Evolutionary conservation across 2,888 invertebrate genomes (phyloP).

Genomic region (Timema cristinae): DNA sequence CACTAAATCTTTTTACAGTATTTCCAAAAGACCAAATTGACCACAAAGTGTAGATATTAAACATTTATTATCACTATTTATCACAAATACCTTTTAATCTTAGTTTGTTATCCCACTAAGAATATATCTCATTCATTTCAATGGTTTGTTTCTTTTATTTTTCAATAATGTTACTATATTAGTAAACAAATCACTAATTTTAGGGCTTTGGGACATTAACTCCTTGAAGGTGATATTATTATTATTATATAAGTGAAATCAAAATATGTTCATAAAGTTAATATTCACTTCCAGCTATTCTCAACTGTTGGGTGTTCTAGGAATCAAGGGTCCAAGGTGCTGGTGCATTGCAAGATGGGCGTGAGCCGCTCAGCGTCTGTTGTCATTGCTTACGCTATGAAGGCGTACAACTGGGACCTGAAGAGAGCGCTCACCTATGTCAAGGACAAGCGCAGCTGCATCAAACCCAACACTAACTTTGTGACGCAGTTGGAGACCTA

Average conservation of each 20-base stretch:
- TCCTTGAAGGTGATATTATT: background rate
- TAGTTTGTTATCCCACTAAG: no score
- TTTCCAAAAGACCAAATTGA: no score
- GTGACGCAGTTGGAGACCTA: conserved; percentile 92
- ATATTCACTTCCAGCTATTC: no score
- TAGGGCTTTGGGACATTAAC: no score
- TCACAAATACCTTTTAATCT: no score
- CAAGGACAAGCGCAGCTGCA: conserved; percentile 84
- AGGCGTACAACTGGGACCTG: conserved; percentile 92
- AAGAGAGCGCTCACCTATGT: conserved; percentile 85
- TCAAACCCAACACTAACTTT: conserved; percentile 95
- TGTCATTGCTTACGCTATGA: conserved; percentile 98
- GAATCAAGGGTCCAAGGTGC: conserved; percentile 84
- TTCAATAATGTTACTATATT: no score
- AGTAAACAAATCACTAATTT: no score
- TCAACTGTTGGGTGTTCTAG: conserved; percentile 42
- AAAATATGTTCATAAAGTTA: background rate
- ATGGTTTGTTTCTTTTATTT: no score
- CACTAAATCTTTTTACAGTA: no score
- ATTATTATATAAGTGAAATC: background rate
- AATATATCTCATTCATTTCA: no score
- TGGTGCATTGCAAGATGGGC: conserved; percentile 99
- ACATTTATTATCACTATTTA: no score
- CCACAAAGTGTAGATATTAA: no score
- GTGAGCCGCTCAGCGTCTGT: conserved; percentile 97